Conservation (phyloP, 2,797 vertebrate genomes). For the Channallabes apus region DNA sequence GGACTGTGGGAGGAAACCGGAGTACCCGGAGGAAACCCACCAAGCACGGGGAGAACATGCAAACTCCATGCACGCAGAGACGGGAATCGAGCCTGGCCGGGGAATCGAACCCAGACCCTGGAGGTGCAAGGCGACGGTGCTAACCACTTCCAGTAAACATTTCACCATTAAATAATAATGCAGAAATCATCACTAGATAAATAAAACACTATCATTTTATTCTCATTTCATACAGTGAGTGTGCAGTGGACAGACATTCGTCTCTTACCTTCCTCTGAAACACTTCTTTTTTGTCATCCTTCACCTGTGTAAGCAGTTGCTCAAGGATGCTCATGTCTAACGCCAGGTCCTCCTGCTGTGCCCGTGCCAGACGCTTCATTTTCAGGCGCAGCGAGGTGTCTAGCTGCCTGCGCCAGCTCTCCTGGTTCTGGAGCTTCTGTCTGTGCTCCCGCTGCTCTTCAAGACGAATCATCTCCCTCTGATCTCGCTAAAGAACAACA, state of each 20-base stretch:
- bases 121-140: too few species aligned
- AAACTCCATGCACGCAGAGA: too few species aligned
- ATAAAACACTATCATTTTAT: background rate
- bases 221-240: background rate
- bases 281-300: slow-evolving; percentile 66
- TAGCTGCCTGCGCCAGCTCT: slow-evolving; percentile 62
- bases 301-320: slow-evolving; percentile 62
- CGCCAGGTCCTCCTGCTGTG: slow-evolving; percentile 76
- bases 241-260: background rate
- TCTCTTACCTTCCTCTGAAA: slow-evolving; percentile 75
- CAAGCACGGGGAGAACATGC: too few species aligned
- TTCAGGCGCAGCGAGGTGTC: slow-evolving; percentile 74
- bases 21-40: too few species aligned
- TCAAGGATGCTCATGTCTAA: slow-evolving; percentile 77
- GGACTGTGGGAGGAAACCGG: too few species aligned
- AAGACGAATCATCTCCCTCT: slow-evolving; percentile 65
- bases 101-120: too few species aligned
- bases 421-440: slow-evolving; percentile 65
- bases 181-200: background rate
- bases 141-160: too few species aligned
- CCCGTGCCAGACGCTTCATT: slow-evolving; percentile 67
- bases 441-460: slow-evolving; percentile 70
- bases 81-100: too few species aligned
- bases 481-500: slow-evolving; percentile 68
- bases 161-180: background rate